A percentile compares a stretch with the other conserved stretches of the same genome.
Evolutionary conservation across 1,140 invertebrate genomes (phyloP).

Genomic region (Palaemon carinicauda): DNA sequence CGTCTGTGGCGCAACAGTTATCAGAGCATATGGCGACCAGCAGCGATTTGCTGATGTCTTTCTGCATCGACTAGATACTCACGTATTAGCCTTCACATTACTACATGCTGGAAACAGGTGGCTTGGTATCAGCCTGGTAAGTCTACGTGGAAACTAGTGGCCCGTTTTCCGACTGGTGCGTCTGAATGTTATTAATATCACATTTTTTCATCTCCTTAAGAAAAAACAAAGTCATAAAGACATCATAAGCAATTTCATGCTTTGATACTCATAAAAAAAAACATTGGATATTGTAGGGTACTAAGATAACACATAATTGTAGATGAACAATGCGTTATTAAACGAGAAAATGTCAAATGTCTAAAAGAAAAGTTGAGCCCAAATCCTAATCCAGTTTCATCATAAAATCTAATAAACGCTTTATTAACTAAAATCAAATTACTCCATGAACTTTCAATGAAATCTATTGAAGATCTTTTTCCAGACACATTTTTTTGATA

Average conservation of each 20-base stretch:
- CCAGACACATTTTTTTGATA: no score
- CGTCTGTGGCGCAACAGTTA: constrained; percentile 73
- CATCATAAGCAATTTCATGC: no score
- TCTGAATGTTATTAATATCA: neutral
- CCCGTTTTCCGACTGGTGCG: constrained; percentile 80
- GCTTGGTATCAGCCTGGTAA: constrained; percentile 81
- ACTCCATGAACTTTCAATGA: neutral
- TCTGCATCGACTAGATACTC: constrained; percentile 74
- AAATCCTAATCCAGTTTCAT: no score
- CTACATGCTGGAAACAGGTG: constrained; percentile 82
- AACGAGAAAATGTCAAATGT: no score
- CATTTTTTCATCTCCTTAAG: no score
- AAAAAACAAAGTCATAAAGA: no score
- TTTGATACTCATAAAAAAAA: no score
- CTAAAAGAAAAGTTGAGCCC: no score
- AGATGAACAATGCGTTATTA: neutral
- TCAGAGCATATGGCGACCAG: constrained; percentile 76
- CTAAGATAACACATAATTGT: neutral
- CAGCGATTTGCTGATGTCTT: constrained; percentile 73
- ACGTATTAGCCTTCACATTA: constrained; percentile 79
- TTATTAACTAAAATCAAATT: neutral
- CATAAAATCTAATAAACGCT: no score
- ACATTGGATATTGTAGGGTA: no score
- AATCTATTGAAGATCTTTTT: neutral
- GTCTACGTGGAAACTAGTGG: constrained; percentile 76